Evolutionary conservation across 2,888 invertebrate species (phyloP).

Genomic region (Theodoxus fluviatilis): DNA sequence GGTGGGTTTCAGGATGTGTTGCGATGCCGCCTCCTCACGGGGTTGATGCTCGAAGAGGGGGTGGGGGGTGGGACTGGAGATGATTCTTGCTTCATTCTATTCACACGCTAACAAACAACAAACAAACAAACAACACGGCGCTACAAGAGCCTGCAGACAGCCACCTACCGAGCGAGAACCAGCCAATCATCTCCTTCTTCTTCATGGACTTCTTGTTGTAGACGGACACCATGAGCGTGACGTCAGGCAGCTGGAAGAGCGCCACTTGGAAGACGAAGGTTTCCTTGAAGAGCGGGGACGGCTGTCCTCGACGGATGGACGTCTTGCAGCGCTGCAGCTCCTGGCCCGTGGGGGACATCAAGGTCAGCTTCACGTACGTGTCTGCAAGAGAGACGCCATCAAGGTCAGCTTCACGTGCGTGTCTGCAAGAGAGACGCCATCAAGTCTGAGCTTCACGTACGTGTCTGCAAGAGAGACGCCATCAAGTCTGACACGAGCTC

Average conservation of each 20-base stretch:
- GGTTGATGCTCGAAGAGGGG: background rate
- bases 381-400: constrained; percentile 90
- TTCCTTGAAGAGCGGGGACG: constrained; percentile 94
- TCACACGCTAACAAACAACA: no score
- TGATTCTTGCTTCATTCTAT: background rate
- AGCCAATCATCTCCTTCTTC: constrained; percentile 94
- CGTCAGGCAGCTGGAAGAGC: constrained; percentile 91
- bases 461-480: constrained; percentile 92
- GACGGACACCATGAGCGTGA: constrained; percentile 91
- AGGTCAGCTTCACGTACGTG: constrained; percentile 89
- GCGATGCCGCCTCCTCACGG: no score
- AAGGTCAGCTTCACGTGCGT: constrained; percentile 92
- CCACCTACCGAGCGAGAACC: constrained; percentile 84
- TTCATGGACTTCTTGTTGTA: constrained; percentile 92
- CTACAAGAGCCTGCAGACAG: background rate
- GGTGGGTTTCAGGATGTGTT: no score
- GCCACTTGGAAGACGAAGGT: constrained; percentile 97
- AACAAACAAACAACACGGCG: no score
- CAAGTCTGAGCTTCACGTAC: constrained; percentile 88
- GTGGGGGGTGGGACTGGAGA: background rate
- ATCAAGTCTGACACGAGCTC: no score
- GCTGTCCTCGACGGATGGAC: constrained; percentile 88
- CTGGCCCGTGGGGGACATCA: constrained; percentile 90
- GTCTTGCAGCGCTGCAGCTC: constrained; percentile 93
- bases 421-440: constrained; percentile 90